phyloP scores from a whole-genome alignment of 2,113 vertebrate genomes.

The Coptodon bakossiorum region DNA sequence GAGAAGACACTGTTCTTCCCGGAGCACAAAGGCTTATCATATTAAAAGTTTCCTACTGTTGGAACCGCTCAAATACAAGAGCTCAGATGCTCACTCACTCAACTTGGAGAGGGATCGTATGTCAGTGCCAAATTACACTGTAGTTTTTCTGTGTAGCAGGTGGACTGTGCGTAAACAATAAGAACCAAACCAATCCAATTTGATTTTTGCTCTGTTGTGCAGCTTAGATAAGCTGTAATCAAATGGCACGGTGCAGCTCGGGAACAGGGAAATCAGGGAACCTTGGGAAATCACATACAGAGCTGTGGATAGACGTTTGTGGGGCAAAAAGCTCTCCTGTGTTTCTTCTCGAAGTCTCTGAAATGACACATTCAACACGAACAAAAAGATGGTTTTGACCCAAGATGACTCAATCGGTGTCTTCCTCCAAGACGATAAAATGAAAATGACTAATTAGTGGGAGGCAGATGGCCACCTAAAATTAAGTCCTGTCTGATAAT shows the following conservation, averaged over 20 bases:
- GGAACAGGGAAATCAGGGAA: conserved; percentile 3
- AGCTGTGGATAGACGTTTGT: background rate
- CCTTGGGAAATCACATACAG: conserved; percentile 42
- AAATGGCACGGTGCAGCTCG: conserved; percentile 20
- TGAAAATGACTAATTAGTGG: conserved; percentile 36
- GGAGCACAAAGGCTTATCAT: background rate
- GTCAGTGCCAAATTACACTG: conserved; percentile 37
- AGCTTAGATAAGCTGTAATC: conserved; percentile 46
- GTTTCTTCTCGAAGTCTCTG: background rate
- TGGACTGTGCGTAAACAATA: conserved; percentile 51
- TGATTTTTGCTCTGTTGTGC: conserved; percentile 45
- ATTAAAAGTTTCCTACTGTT: background rate
- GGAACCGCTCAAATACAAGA: background rate
- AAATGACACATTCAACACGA: background rate
- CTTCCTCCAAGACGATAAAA: conserved; percentile 12
- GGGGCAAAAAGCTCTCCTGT: conserved; percentile 5
- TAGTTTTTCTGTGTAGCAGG: conserved; percentile 55
- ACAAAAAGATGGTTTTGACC: conserved; percentile 9
- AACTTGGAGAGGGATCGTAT: conserved; percentile 26
- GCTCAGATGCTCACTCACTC: conserved; percentile 48
- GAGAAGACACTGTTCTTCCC: background rate
- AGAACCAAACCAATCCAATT: conserved; percentile 35
- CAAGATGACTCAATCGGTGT: conserved; percentile 21
- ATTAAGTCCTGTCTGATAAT: conserved; percentile 31
- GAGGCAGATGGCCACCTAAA: conserved; percentile 37